These are phyloP conservation scores for Hylaea fasciaria DNA, from an alignment of 2,888 invertebrate genomes.

Conservation along the genomic window DNA sequence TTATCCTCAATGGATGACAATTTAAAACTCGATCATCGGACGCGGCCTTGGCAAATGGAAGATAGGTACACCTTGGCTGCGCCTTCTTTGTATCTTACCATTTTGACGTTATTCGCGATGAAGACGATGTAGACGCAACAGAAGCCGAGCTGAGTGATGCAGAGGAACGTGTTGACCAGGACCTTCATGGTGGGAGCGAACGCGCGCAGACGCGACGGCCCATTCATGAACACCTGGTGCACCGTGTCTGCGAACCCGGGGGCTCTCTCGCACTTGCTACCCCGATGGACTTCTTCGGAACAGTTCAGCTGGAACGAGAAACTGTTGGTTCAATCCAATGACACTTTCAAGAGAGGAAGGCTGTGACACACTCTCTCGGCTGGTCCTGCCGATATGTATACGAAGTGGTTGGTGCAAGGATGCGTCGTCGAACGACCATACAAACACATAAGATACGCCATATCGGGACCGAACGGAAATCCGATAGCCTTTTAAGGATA, in stretches of 20 bases:
- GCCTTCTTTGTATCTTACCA: slow-evolving; percentile 76
- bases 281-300: slow-evolving; percentile 87
- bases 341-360: too few relatives aligned
- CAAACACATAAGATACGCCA: too few relatives aligned
- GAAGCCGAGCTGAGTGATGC: slow-evolving; percentile 98
- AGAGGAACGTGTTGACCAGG: slow-evolving; percentile 93
- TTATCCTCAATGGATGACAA: too few relatives aligned
- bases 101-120: slow-evolving; percentile 93
- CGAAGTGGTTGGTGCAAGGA: too few relatives aligned
- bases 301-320: slow-evolving; percentile 85
- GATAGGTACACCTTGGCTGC: not conserved
- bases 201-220: slow-evolving; percentile 87
- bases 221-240: slow-evolving; percentile 90
- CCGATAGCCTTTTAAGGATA: too few relatives aligned
- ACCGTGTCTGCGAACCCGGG: slow-evolving; percentile 94
- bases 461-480: too few relatives aligned
- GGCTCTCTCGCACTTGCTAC: slow-evolving; percentile 82
- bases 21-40: too few relatives aligned
- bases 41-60: not conserved
- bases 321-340: not conserved
- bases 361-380: too few relatives aligned
- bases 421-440: too few relatives aligned
- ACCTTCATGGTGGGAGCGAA: slow-evolving; percentile 87
- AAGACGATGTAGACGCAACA: slow-evolving; percentile 99
- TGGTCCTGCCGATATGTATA: too few relatives aligned